phyloP scores from a whole-genome alignment of 2,888 invertebrate genomes.

The Dasysyrphus tricinctus region DNA sequence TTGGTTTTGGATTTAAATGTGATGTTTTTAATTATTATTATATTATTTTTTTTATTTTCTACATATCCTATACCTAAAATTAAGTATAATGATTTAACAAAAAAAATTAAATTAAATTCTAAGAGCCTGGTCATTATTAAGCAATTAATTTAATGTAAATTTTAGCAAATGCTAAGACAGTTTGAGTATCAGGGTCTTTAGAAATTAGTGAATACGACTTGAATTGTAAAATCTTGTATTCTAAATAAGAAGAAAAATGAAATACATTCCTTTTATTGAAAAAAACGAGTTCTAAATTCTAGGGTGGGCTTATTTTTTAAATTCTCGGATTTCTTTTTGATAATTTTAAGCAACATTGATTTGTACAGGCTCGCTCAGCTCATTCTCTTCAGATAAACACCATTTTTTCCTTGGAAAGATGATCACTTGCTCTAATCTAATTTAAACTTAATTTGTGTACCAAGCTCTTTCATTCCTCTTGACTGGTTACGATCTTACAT shows the following conservation, averaged over 20 bases:
- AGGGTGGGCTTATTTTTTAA: too few species aligned
- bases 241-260: slow-evolving; percentile 1
- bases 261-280: slow-evolving; percentile 66
- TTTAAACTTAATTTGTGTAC: too few species aligned
- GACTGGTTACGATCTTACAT: too few species aligned
- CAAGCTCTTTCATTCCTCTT: too few species aligned
- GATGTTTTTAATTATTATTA: slow-evolving; percentile 42
- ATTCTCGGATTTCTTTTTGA: too few species aligned
- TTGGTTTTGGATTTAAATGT: slow-evolving; percentile 54
- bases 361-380: too few species aligned
- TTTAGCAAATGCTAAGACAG: slow-evolving; percentile 51
- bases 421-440: too few species aligned
- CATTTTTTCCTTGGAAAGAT: too few species aligned
- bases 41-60: slow-evolving; percentile 31
- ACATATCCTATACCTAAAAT: slow-evolving; percentile 28
- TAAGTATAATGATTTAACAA: slow-evolving; percentile 35
- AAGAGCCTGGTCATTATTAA: slow-evolving; percentile 57
- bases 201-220: slow-evolving; percentile 38
- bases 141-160: slow-evolving; percentile 50
- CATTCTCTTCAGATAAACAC: too few species aligned
- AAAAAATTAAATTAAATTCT: not conserved
- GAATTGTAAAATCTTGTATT: slow-evolving; percentile 50
- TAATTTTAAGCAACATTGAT: too few species aligned
- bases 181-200: slow-evolving; percentile 49
- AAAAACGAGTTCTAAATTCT: not conserved